These are phyloP conservation scores for Hiodon alosoides DNA, from an alignment of 2,113 vertebrate species.

Conservation along the genomic window DNA sequence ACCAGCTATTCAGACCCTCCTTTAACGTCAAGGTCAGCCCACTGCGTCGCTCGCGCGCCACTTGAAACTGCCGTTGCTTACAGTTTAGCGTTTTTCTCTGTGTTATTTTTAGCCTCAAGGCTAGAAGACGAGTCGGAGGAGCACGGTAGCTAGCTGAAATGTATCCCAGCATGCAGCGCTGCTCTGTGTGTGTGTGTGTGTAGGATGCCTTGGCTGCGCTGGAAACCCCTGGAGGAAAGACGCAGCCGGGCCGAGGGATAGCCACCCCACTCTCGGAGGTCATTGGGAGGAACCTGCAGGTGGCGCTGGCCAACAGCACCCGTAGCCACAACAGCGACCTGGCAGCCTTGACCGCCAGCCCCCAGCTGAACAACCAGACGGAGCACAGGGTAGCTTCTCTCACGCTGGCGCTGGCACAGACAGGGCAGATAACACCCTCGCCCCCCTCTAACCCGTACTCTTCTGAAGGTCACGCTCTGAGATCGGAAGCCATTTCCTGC, in stretches of 20 bases:
- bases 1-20: conserved; percentile 84
- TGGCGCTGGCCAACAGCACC: conserved; percentile 82
- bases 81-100: not conserved
- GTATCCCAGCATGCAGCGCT: not conserved
- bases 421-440: no score
- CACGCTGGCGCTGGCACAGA: not conserved
- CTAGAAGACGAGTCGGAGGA: not conserved
- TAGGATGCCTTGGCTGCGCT: conserved; percentile 84
- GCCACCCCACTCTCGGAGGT: conserved; percentile 87
- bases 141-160: not conserved
- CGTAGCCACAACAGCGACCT: conserved; percentile 44
- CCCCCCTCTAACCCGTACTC: no score
- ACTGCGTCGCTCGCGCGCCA: not conserved
- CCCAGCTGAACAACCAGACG: conserved; percentile 56
- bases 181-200: not conserved
- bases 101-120: not conserved
- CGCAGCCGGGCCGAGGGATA: conserved; percentile 52
- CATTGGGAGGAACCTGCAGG: conserved; percentile 77
- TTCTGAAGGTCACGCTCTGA: no score
- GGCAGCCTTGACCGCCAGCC: conserved; percentile 71
- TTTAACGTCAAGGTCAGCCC: conserved; percentile 82
- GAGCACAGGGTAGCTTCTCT: conserved; percentile 40
- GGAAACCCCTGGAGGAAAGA: conserved; percentile 70
- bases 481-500: no score
- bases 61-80: not conserved